Evolutionary conservation across 2,888 invertebrate genomes (phyloP), one percentile per base, ranked within the genome.

Genomic region (Drosophila leonis): DNA sequence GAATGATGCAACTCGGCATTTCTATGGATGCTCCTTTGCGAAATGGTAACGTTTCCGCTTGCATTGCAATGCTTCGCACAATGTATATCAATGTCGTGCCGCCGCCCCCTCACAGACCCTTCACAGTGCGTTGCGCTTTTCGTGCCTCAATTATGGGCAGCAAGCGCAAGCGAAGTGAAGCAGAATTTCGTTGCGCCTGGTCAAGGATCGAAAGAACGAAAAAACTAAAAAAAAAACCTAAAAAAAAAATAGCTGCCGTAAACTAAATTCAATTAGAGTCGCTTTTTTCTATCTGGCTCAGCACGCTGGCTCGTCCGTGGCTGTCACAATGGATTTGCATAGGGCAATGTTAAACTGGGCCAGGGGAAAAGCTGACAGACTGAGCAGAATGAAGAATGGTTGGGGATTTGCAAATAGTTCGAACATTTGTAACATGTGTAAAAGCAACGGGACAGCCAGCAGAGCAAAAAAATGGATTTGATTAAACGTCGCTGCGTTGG

Each of bases 211-310:
- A 65, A 18, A 3, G n/a, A 2, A 13, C 1, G 46, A 15, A 18
- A 8, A 3, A 13, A 13, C n/a, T n/a, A 6, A 24, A n/a, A 61
- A n/a, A 20, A 4, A 1, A 15, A 13, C 57, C 42, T 74, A 69
- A 59, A 65, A 81, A 83, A 76, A 72, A 74, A 80, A 82, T 75
- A 71, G 69, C 61, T 62, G 74, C 69, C 81, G 73, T 88, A 83
- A 85, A 82, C 83, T 80, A 80, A 85, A 83, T 83, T 85, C 88
- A 85, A 83, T 83, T 88, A 88, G 83, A 72, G 73, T 75, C 48
- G 29, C 41, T 44, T 54, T 64, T 69, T 49, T 41, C 24, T 44
- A 39, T 27, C 39, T 51, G 42, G 20, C 44, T 65, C 51, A 42
- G 52, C 70, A 56, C 68, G 42, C 56, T 62, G 56, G 60, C 54